Evolutionary conservation across 2,113 vertebrate genomes (phyloP), one percentile per base, ranked within the genome.

Genomic region (Bucco capensis): DNA sequence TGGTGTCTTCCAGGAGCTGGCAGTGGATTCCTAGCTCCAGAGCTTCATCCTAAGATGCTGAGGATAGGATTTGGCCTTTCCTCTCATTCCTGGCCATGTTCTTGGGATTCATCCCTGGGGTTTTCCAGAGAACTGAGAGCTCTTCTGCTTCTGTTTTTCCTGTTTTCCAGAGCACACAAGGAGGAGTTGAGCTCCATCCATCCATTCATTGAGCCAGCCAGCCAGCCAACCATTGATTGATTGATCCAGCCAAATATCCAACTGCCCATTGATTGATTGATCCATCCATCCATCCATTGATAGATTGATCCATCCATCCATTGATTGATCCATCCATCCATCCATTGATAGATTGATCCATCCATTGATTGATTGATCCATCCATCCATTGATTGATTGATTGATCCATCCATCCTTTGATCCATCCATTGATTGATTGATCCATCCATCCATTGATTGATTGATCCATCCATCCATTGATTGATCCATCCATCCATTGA

Each of bases 291-390:
- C 89, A 88, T 72, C 23, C 17, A 54, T 88, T 76, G 94, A n/a
- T n/a, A n/a, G n/a, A n/a, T n/a, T n/a, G n/a, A n/a, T n/a, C n/a
- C n/a, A 93, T 93, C 87, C 81, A 83, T 95, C 96, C 96, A 89
- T 95, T 96, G 96, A 54, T 95, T 76, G 67, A 90, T 22, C 95
- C n/a, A n/a, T 83, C 86, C 62, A 89, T 69, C 93, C 58, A 65
- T n/a, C 37, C 4, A 22, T n/a, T n/a, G n/a, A n/a, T n/a, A n/a
- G 40, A 40, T 66, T 10, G 31, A 18, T 33, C 1, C 40, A 3
- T 11, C 40, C n/a, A n/a, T 42, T 42, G 40, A 12, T 42, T 42
- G 40, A 15, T 11, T 42, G n/a, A n/a, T 61, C 75, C n/a, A n/a
- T n/a, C n/a, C n/a, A n/a, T n/a, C n/a, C n/a, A n/a, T n/a, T n/a